phyloP scores from a whole-genome alignment of 2,797 vertebrate genomes.

The Denticeps clupeoides region DNA sequence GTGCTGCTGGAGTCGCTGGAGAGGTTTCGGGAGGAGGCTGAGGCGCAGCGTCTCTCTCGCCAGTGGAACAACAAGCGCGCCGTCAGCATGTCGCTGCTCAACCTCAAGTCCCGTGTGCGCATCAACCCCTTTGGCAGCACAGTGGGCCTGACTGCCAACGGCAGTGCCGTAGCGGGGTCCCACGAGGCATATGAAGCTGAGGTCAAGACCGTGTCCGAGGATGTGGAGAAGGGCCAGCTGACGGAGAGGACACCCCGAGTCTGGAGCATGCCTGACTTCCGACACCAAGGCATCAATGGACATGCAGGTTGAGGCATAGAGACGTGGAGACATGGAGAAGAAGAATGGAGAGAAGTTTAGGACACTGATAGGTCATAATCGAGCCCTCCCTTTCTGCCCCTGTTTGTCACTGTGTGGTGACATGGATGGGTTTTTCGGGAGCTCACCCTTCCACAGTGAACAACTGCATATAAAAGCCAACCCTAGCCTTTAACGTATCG shows the following conservation, averaged over 20 bases:
- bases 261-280: slow-evolving; percentile 92
- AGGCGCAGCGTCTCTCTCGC: slow-evolving; percentile 65
- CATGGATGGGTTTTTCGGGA: no score
- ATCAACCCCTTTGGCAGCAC: slow-evolving; percentile 85
- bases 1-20: slow-evolving; percentile 76
- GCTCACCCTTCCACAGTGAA: no score
- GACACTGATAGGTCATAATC: neutral
- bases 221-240: slow-evolving; percentile 68
- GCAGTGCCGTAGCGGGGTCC: slow-evolving; percentile 12
- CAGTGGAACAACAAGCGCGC: slow-evolving; percentile 84
- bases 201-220: slow-evolving; percentile 83
- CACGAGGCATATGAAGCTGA: slow-evolving; percentile 18
- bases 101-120: slow-evolving; percentile 75
- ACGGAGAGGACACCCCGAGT: slow-evolving; percentile 58
- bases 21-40: slow-evolving; percentile 76
- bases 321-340: neutral
- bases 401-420: no score
- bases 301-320: slow-evolving; percentile 35
- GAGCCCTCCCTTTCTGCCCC: no score
- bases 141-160: slow-evolving; percentile 66
- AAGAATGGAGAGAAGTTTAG: neutral
- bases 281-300: slow-evolving; percentile 46
- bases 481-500: neutral
- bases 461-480: neutral
- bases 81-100: slow-evolving; percentile 67